Conservation (phyloP, 1,140 invertebrate genomes). For the Belonocnema kinseyi region DNA sequence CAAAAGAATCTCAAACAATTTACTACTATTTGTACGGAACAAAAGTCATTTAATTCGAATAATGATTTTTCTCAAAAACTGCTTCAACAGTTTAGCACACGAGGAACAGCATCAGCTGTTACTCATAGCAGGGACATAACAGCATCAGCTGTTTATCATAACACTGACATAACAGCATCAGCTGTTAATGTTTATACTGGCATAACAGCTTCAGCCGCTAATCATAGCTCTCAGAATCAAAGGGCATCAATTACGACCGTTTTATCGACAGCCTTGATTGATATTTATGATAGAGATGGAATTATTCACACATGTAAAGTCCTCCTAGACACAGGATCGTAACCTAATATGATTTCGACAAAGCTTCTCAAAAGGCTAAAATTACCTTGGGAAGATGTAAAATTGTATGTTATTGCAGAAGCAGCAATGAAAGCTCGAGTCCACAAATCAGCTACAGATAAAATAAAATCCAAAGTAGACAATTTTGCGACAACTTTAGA, state of each 20-base stretch:
- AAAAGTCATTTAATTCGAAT: neutral
- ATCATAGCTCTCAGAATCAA: too few relatives aligned
- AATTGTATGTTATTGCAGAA: neutral
- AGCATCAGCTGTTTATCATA: too few relatives aligned
- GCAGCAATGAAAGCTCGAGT: neutral
- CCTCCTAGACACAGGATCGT: constrained; percentile 27
- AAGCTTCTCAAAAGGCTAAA: constrained; percentile 7
- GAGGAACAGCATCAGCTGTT: too few relatives aligned
- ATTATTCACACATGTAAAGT: constrained; percentile 26
- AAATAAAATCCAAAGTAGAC: constrained; percentile 35
- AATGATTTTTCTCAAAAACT: neutral
- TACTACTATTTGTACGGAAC: neutral
- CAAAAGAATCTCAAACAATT: neutral
- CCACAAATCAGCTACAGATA: constrained; percentile 20
- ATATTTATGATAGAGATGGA: constrained; percentile 23
- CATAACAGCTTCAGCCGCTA: too few relatives aligned
- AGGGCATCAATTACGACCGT: too few relatives aligned
- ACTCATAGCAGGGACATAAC: too few relatives aligned
- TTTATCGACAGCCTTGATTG: constrained; percentile 7
- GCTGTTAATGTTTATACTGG: too few relatives aligned
- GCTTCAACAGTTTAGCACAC: neutral
- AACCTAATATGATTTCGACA: constrained; percentile 32
- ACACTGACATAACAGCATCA: too few relatives aligned
- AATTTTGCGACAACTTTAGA: too few relatives aligned
- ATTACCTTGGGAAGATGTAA: neutral